Evolutionary conservation across 2,888 invertebrate species (phyloP).

Genomic region (Drosophila picticornis): DNA sequence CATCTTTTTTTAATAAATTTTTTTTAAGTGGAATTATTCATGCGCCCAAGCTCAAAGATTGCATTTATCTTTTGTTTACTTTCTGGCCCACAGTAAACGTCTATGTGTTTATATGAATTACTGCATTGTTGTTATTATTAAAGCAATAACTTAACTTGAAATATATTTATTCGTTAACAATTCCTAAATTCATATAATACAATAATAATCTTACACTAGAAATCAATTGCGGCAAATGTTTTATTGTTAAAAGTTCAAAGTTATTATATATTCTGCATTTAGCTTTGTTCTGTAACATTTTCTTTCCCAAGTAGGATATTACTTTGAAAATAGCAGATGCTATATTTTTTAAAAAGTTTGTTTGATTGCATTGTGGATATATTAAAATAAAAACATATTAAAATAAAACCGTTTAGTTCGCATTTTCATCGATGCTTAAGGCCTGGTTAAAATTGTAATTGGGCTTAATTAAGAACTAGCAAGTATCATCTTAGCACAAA

Average conservation of each 20-base stretch:
- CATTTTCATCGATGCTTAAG: neutral
- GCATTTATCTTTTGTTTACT: too few relatives aligned
- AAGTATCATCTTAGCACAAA: slow-evolving; percentile 28
- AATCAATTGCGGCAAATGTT: neutral
- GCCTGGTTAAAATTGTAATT: neutral
- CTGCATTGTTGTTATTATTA: neutral
- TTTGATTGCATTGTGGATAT: neutral
- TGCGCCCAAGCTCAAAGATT: neutral
- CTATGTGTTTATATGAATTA: neutral
- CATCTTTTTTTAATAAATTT: neutral
- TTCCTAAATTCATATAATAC: neutral
- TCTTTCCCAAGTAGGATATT: neutral
- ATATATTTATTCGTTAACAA: neutral
- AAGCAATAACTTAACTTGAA: too few relatives aligned
- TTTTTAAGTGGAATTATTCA: neutral
- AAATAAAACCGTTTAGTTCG: neutral
- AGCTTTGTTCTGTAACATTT: neutral
- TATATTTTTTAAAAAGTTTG: too few relatives aligned
- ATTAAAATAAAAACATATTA: too few relatives aligned
- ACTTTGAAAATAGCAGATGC: neutral
- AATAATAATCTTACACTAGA: neutral
- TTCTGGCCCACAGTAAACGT: neutral
- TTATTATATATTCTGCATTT: neutral
- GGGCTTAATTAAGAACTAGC: neutral
- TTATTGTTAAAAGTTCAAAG: neutral